Percentiles rank a stretch among this genome's conserved stretches.
Evolutionary conservation across 2,113 vertebrate genomes (phyloP).

Genomic region (Gnathonemus longibarbis): DNA sequence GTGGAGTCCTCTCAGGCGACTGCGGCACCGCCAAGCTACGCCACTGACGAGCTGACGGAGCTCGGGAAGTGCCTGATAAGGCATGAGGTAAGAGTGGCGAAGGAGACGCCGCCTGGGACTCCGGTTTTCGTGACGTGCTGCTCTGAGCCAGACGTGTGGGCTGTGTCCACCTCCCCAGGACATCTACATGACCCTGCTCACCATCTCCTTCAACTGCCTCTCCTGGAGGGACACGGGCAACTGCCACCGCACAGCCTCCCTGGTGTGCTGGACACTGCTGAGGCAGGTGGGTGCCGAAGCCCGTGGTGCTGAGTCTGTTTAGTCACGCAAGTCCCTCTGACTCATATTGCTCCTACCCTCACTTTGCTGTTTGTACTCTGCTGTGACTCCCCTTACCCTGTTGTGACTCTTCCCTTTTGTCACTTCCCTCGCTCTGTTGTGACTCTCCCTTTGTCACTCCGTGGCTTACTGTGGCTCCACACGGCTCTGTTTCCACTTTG

Average conservation of each 20-base stretch:
- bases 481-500: neutral
- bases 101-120: neutral
- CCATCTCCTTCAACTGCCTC: conserved; percentile 79
- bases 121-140: neutral
- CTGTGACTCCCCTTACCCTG: neutral
- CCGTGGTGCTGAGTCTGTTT: neutral
- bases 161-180: conserved; percentile 55
- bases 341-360: neutral
- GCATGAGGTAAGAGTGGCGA: conserved; percentile 67
- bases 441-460: neutral
- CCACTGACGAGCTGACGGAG: conserved; percentile 75
- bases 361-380: no score
- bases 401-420: no score
- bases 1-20: conserved; percentile 63
- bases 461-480: no score
- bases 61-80: conserved; percentile 84
- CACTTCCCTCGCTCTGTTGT: neutral
- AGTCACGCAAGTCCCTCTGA: neutral
- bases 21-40: conserved; percentile 38
- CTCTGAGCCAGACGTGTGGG: neutral
- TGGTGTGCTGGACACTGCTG: conserved; percentile 90
- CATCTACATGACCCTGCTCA: conserved; percentile 77
- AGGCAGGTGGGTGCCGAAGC: conserved; percentile 67
- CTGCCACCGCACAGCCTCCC: conserved; percentile 81
- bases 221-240: conserved; percentile 89